Percentiles rank a stretch among this genome's conserved stretches.
These are phyloP conservation scores for Chlorops oryzae DNA, from an alignment of 1,140 invertebrate genomes.

Conservation along the genomic window DNA sequence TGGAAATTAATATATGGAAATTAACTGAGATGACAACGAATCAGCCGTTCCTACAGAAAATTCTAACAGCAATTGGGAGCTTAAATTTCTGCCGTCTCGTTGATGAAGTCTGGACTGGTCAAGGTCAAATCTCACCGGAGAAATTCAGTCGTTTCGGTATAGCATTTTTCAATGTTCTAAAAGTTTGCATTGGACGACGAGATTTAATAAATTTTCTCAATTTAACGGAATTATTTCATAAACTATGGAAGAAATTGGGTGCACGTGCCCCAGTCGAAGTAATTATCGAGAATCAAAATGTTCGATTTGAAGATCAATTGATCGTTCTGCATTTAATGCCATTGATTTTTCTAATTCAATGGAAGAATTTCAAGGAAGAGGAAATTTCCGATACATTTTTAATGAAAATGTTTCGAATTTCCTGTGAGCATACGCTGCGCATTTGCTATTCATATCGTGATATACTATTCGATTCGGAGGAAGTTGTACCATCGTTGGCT, in stretches of 20 bases:
- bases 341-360: conserved; percentile 50
- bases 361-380: conserved; percentile 39
- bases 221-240: conserved; percentile 43
- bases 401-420: conserved; percentile 57
- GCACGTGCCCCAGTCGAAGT: conserved; percentile 34
- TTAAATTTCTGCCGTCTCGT: conserved; percentile 32
- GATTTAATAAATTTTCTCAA: conserved; percentile 38
- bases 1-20: conserved; percentile 42
- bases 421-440: conserved; percentile 57
- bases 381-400: conserved; percentile 58
- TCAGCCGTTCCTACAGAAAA: conserved; percentile 28
- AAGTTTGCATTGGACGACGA: conserved; percentile 49
- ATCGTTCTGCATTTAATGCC: conserved; percentile 59
- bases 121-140: conserved; percentile 24
- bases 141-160: conserved; percentile 41
- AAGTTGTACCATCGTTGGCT: conserved; percentile 43
- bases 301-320: conserved; percentile 53
- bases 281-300: conserved; percentile 38
- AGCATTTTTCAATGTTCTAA: conserved; percentile 50
- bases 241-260: conserved; percentile 42
- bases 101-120: conserved; percentile 33
- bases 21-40: conserved; percentile 37
- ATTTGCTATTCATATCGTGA: conserved; percentile 55
- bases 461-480: conserved; percentile 26
- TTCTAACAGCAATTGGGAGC: conserved; percentile 27